Percentiles rank a stretch among this genome's conserved stretches.
Evolutionary conservation across 2,797 vertebrate genomes (phyloP).

Genomic region (Adelosebastes latens): DNA sequence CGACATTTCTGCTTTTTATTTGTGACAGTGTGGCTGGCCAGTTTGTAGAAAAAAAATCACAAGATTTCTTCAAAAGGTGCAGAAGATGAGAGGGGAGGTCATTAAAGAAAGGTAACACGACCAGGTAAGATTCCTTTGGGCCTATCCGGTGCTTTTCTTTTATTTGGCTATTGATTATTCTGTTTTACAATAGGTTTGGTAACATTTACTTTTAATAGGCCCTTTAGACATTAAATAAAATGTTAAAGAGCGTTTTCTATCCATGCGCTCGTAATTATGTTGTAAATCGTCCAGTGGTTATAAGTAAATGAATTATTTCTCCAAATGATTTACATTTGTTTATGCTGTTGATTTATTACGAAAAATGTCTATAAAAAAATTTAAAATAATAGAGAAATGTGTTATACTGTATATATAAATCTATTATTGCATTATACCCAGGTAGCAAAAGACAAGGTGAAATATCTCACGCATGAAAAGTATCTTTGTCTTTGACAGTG

Average conservation of each 20-base stretch:
- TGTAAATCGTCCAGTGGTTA: not conserved
- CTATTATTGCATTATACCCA: not conserved
- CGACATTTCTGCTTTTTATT: not conserved
- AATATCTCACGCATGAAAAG: not conserved
- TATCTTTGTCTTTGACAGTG: slow-evolving; percentile 40
- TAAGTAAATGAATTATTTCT: not conserved
- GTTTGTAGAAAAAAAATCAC: not conserved
- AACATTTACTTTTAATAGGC: not conserved
- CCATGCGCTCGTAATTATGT: not conserved
- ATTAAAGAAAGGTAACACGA: slow-evolving; percentile 32
- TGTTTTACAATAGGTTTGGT: not conserved
- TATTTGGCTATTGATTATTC: not conserved
- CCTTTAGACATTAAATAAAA: not conserved
- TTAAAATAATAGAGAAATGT: not conserved
- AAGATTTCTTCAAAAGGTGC: slow-evolving; percentile 11
- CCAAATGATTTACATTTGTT: not conserved
- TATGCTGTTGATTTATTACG: not conserved
- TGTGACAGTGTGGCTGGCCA: not conserved
- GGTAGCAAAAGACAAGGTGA: slow-evolving; percentile 32
- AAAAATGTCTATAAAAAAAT: not conserved
- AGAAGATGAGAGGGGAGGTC: slow-evolving; percentile 16
- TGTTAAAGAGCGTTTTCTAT: not conserved
- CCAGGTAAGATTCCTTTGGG: slow-evolving; percentile 58
- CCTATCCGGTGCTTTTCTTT: not conserved
- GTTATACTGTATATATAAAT: not conserved